phyloP scores from a whole-genome alignment of 2,888 invertebrate genomes.

The Drosophila pullipes region DNA sequence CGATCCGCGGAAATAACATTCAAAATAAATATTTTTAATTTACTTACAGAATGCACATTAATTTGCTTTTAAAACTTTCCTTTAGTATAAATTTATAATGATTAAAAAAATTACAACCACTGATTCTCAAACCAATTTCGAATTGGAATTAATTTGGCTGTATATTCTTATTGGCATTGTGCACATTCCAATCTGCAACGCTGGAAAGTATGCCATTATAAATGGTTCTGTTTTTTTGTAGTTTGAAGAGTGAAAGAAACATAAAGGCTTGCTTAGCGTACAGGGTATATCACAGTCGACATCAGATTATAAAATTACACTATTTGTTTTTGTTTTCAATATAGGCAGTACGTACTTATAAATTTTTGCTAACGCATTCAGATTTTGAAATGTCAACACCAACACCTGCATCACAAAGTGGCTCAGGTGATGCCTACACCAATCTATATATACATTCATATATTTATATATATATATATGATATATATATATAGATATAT shows the following conservation, averaged over 20 bases:
- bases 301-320: too few species aligned
- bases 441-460: slow-evolving; percentile 9
- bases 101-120: not conserved
- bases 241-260: not conserved
- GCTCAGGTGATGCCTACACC: slow-evolving; percentile 69
- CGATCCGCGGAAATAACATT: not conserved
- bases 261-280: not conserved
- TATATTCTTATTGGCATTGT: not conserved
- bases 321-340: slow-evolving; percentile 8
- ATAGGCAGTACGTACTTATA: slow-evolving; percentile 50
- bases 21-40: not conserved
- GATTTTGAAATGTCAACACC: slow-evolving; percentile 77
- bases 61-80: not conserved
- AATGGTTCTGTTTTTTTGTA: not conserved
- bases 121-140: not conserved
- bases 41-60: not conserved
- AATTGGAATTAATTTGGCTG: not conserved
- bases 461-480: not conserved
- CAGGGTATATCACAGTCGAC: slow-evolving; percentile 11
- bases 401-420: slow-evolving; percentile 69
- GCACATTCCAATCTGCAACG: fast-evolving
- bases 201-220: slow-evolving; percentile 13
- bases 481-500: slow-evolving; percentile 7
- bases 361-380: slow-evolving; percentile 70
- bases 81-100: not conserved